Evolutionary conservation across 2,797 vertebrate species (phyloP), one percentile per base, ranked within the genome.

Genomic region (Tiaroga cobitis): DNA sequence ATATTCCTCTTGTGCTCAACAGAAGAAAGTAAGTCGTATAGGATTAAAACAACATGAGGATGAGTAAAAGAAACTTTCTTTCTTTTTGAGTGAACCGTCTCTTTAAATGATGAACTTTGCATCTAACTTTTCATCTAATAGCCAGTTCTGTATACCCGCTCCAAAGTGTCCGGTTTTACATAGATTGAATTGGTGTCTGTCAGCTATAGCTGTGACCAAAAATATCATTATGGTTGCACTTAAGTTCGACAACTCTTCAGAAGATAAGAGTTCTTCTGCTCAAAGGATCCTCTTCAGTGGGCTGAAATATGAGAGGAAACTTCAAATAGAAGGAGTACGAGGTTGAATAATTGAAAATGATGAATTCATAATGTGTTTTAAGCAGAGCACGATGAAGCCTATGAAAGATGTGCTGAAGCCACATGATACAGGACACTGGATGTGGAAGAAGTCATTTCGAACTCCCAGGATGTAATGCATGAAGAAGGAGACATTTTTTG

Each of bases 321-420:
- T 56, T 85, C 59, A 85, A 85, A 79, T 46, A 68, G 77, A 76
- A 87, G 73, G 32, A 82, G 81, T 34, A 39, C 9, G 10, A n/a
- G 51, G 80, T 74, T 89, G 74, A 88, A 85, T 87, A 85, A 89
- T 81, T 88, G 83, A 88, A 84, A 84, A 75, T 26, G 41, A 89
- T 74, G 65, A 87, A 88, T 87, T 69, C 34, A 54, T 88, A 83
- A 83, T 86, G 82, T 13, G n/a, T 41, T 85, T 89, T 77, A 85
- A 69, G 51, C 43, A 80, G 86, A 72, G 41, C 65, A 32, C 18
- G 72, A 69, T 18, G n/a, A 56, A 46, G 84, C 21, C 72, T 79
- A n/a, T 67, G 73, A 78, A 68, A 61, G 80, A 77, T n/a, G 24
- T 61, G 32, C n/a, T 10, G 2, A 13, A 46, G 61, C n/a, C 37